phyloP scores from a whole-genome alignment of 1,140 invertebrate genomes.

The Aphaenogaster rudis region DNA sequence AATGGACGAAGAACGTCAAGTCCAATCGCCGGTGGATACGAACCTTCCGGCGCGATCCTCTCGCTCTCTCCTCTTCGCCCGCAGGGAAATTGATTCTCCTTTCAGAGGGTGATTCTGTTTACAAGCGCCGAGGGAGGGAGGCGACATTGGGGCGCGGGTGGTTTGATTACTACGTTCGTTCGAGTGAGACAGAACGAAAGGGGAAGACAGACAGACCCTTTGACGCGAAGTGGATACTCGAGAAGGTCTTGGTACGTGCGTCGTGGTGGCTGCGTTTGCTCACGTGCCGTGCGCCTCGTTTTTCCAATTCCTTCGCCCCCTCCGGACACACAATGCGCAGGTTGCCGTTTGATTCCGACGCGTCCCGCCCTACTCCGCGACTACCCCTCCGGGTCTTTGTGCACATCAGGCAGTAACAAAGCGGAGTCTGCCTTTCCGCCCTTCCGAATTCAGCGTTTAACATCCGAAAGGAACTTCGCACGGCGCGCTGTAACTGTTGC shows the following conservation, averaged over 20 bases:
- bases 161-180: conserved; percentile 77
- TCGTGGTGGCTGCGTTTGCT: conserved; percentile 54
- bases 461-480: conserved; percentile 11
- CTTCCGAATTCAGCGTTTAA: conserved; percentile 55
- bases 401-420: conserved; percentile 61
- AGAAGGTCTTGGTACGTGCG: conserved; percentile 60
- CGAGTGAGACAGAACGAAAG: conserved; percentile 44
- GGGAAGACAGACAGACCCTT: conserved; percentile 58
- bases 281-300: conserved; percentile 66
- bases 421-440: conserved; percentile 40
- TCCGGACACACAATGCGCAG: conserved; percentile 43
- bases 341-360: conserved; percentile 72
- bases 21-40: conserved; percentile 32
- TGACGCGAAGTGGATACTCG: conserved; percentile 80
- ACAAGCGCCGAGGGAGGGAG: conserved; percentile 47
- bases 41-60: conserved; percentile 7
- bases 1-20: conserved; percentile 51
- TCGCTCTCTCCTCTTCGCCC: conserved; percentile 38
- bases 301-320: conserved; percentile 72
- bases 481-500: neutral
- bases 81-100: conserved; percentile 80
- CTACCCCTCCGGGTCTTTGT: conserved; percentile 40
- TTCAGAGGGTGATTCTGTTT: conserved; percentile 76
- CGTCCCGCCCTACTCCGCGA: conserved; percentile 52
- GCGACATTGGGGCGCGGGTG: conserved; percentile 62